phyloP scores from a whole-genome alignment of 2,113 vertebrate species.

The Pelobates fuscus region DNA sequence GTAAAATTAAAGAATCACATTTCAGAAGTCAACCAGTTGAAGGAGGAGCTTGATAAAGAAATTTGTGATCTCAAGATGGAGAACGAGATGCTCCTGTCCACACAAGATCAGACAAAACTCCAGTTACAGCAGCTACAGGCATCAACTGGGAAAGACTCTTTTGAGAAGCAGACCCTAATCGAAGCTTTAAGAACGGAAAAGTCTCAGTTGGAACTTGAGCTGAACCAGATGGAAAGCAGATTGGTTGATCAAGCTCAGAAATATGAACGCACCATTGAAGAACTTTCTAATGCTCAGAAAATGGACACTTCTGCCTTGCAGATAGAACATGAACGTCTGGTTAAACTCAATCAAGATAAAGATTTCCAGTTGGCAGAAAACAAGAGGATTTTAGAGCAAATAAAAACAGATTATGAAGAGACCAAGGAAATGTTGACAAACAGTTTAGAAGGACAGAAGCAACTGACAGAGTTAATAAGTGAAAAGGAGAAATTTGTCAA shows the following conservation, averaged over 20 bases:
- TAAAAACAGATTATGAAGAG: slow-evolving; percentile 76
- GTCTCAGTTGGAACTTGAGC: slow-evolving; percentile 74
- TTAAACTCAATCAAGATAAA: slow-evolving; percentile 83
- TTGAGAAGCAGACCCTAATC: slow-evolving; percentile 78
- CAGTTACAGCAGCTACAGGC: slow-evolving; percentile 73
- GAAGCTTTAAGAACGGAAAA: slow-evolving; percentile 85
- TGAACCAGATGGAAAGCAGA: slow-evolving; percentile 71
- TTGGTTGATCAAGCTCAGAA: slow-evolving; percentile 74
- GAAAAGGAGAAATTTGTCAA: slow-evolving; percentile 86
- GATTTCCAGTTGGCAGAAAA: slow-evolving; percentile 80
- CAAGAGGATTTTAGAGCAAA: slow-evolving; percentile 74
- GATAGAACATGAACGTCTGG: slow-evolving; percentile 75
- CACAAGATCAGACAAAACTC: slow-evolving; percentile 67
- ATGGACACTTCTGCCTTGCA: slow-evolving; percentile 77
- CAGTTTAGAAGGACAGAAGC: slow-evolving; percentile 85
- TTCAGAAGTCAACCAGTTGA: slow-evolving; percentile 68
- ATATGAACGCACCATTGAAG: slow-evolving; percentile 79
- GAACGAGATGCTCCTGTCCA: slow-evolving; percentile 72
- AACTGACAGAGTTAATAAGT: slow-evolving; percentile 81
- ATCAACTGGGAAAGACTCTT: slow-evolving; percentile 64
- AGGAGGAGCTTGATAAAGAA: slow-evolving; percentile 72
- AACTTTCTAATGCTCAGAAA: slow-evolving; percentile 70
- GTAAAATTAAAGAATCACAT: slow-evolving; percentile 71
- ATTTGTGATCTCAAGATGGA: slow-evolving; percentile 79
- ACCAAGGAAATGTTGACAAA: slow-evolving; percentile 84